phyloP scores from a whole-genome alignment of 1,140 invertebrate genomes.

The Lasioglossum baleicum region DNA sequence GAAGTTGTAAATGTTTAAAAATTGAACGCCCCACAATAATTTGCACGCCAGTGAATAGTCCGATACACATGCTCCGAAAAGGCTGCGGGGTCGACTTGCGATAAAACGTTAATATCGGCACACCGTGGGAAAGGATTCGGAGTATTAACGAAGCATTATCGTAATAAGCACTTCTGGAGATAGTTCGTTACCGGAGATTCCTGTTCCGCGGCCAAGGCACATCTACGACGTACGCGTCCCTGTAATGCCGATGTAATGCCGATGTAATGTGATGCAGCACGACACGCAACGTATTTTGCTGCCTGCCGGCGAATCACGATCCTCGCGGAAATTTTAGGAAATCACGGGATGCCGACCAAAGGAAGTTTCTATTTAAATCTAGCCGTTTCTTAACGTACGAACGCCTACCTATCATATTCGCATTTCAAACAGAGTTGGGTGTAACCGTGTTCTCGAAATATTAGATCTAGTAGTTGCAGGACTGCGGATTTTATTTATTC shows the following conservation, averaged over 20 bases:
- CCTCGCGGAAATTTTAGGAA: constrained; percentile 49
- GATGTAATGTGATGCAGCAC: constrained; percentile 44
- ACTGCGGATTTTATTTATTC: no score
- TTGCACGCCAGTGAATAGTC: no score
- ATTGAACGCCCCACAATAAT: no score
- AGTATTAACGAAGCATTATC: constrained; percentile 55
- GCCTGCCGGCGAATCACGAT: constrained; percentile 17
- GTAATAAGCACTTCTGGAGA: constrained; percentile 37
- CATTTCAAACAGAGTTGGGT: no score
- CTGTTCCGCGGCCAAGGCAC: constrained; percentile 10
- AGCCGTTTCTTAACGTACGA: no score
- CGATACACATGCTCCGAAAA: neutral
- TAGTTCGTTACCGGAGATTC: constrained; percentile 13
- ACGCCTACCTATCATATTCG: no score
- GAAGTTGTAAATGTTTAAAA: no score
- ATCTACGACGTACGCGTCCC: neutral
- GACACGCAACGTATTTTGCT: constrained; percentile 60
- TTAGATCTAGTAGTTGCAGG: no score
- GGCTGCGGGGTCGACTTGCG: neutral
- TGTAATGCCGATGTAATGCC: constrained; percentile 46
- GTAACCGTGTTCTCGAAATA: no score
- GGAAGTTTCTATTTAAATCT: neutral
- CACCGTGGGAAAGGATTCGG: constrained; percentile 53
- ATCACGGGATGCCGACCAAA: neutral
- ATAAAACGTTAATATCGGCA: constrained; percentile 54